Base-by-base conservation (phyloP, 2,888 invertebrate genomes). In the Drosophila picticornis region DNA sequence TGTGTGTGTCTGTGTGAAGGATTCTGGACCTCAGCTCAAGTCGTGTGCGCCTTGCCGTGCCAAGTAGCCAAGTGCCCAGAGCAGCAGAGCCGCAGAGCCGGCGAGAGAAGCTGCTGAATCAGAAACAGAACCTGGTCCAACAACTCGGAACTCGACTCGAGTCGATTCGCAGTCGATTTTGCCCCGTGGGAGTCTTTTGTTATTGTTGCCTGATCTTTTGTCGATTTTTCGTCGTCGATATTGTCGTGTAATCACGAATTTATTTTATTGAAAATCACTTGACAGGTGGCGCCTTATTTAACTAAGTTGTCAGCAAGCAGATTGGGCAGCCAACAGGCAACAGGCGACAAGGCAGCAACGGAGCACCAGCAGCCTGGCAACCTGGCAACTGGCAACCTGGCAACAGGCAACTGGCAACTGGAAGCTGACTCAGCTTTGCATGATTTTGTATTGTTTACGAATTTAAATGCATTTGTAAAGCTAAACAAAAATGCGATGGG, bases 231-330 rank as follows among this genome's bases (percentile, higher is more conserved):
- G 90, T 88, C 78, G 68, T 64, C 84, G 90, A 85, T 90, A 88
- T 90, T 90, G 90, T 91, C 90, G 90, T 92, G 92, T 90, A 89
- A 91, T 92, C 92, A 92, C 92, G 92, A 92, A 92, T 92, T 93
- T 92, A 92, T 92, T 92, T 92, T 92, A 93, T 93, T 91, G 93
- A 91, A 91, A 90, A 92, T 91, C 86, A 91, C 84, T 90, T 92
- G 92, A 92, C 91, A 92, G 92, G 91, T 92, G 92, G 91, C 91
- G 91, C 91, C 91, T 90, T 91, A 90, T 89, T 88, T 88, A 85
- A 89, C 87, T 89, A 85, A 86, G 90, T 85, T 90, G 90, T 88
- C 90, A 87, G 77, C 77, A 31, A 40, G 22, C 40, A 73, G 79
- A 65, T 73, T 71, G 68, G 46, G 29, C 56, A 32, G 52, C 32